These are phyloP conservation scores for Meteorus colon DNA, from an alignment of 2,888 invertebrate species.

Conservation along the genomic window DNA sequence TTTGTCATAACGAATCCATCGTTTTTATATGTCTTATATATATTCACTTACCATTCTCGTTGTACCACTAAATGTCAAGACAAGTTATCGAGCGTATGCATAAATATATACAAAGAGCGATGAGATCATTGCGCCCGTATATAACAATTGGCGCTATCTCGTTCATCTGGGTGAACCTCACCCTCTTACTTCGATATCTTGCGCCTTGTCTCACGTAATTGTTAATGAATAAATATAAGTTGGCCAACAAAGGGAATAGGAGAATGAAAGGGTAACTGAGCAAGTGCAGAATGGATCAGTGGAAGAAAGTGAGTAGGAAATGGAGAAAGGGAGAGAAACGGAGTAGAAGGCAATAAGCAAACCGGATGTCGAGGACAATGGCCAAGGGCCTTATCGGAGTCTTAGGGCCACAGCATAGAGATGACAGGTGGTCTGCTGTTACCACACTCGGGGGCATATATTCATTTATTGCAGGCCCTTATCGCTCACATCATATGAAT, in stretches of 20 bases:
- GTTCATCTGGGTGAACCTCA: background rate
- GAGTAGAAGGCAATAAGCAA: constrained; percentile 33
- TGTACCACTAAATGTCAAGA: background rate
- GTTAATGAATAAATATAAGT: constrained; percentile 72
- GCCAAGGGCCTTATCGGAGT: constrained; percentile 51
- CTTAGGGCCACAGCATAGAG: constrained; percentile 32
- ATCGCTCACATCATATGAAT: background rate
- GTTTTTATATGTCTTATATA: background rate
- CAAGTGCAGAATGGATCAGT: constrained; percentile 57
- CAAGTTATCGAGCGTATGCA: background rate
- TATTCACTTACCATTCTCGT: background rate
- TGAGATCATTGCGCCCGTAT: background rate
- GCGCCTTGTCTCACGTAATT: constrained; percentile 60
- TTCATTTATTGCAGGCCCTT: constrained; percentile 22
- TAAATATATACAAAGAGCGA: background rate
- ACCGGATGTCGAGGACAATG: constrained; percentile 65
- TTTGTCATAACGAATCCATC: background rate
- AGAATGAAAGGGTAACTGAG: background rate
- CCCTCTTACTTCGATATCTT: background rate
- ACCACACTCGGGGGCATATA: constrained; percentile 33
- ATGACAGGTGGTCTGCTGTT: constrained; percentile 59
- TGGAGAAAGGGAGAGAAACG: background rate
- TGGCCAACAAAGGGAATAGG: constrained; percentile 10
- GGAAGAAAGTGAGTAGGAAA: constrained; percentile 54
- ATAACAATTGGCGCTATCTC: background rate